phyloP scores from a whole-genome alignment of 2,797 vertebrate species.

The Fistularia tabacaria region DNA sequence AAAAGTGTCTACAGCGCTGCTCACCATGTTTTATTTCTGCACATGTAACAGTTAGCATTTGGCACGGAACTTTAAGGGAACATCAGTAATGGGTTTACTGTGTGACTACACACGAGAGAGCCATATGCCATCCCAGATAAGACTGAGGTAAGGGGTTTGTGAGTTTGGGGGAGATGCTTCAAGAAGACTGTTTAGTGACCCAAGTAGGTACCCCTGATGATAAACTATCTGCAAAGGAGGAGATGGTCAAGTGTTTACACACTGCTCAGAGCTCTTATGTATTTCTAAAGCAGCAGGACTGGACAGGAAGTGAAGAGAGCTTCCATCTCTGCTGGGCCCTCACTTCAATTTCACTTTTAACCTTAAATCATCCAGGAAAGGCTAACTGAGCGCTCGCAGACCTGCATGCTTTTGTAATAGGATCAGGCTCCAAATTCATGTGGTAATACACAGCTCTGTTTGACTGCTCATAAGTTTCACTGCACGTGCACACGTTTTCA shows the following conservation, averaged over 20 bases:
- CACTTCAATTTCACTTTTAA: slow-evolving; percentile 40
- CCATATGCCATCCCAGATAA: slow-evolving; percentile 70
- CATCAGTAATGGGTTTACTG: too few species aligned
- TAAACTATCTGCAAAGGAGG: slow-evolving; percentile 59
- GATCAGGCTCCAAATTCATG: neutral
- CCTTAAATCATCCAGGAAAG: slow-evolving; percentile 47
- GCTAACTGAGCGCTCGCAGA: slow-evolving; percentile 23
- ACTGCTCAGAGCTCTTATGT: slow-evolving; percentile 30
- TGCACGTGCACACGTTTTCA: slow-evolving; percentile 1
- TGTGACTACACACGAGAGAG: slow-evolving; percentile 29
- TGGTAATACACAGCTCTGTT: slow-evolving; percentile 1
- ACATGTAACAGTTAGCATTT: too few species aligned
- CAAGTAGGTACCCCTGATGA: slow-evolving; percentile 51
- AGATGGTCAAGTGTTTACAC: slow-evolving; percentile 57
- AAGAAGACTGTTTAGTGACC: slow-evolving; percentile 50
- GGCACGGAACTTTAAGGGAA: too few species aligned
- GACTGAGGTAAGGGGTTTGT: slow-evolving; percentile 21
- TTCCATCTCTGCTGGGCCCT: slow-evolving; percentile 21
- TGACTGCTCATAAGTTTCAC: slow-evolving; percentile 5
- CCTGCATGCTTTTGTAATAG: slow-evolving; percentile 11
- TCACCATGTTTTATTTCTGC: too few species aligned
- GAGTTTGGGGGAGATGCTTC: slow-evolving; percentile 15
- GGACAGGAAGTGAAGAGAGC: slow-evolving; percentile 22
- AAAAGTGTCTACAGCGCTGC: too few species aligned
- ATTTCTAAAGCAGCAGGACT: slow-evolving; percentile 14